Base-by-base conservation (phyloP, 2,797 vertebrate species). In the Notolepis coatsorum region DNA sequence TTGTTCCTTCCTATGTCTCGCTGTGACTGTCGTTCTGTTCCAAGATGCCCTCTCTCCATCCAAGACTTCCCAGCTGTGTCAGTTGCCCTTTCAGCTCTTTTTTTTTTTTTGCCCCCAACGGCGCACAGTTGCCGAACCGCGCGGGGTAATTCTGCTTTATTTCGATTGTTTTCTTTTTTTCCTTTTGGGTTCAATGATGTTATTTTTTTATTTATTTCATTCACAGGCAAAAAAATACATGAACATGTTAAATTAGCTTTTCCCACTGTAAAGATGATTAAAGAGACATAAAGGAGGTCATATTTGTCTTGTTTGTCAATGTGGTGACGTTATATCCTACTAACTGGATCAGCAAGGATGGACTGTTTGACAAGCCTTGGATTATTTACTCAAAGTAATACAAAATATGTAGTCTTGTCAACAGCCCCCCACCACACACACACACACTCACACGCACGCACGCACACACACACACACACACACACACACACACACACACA, bases 231-330 rank as follows among this genome's bases (percentile, higher is more conserved):
- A 80, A 80, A 59, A 45, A 51, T 73, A 78, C 70, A 72, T 76
- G 81, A 75, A 73, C 66, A 81, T 91, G 91, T 91, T 87, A 61
- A 90, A 76, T 78, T 85, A 84, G 79, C 75, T 70, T 81, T 84
- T 66, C 56, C 68, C 72, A 80, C 71, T 91, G 87, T 89, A 90
- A 90, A 91, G 57, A 85, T 73, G 79, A 86, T 92, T 94, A 92
- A 93, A 93, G 86, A 91, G 84, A 75, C 76, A 80, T 83, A 84
- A 91, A 70, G 86, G 50, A 69, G 72, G 84, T 89, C 77, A 80
- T 65, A 77, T 83, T 84, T 89, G 89, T 93, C 84, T 90, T 89
- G 87, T 93, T 88, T 90, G 75, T 92, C 83, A 77, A 73, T 91
- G 70, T 70, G 70, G 57, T 74, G 76, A 73, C 91, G 70, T 70